Percentiles rank a stretch among this genome's conserved stretches.
These are phyloP conservation scores for Pachymerium ferrugineum DNA, from an alignment of 2,888 invertebrate species.

Conservation along the genomic window DNA sequence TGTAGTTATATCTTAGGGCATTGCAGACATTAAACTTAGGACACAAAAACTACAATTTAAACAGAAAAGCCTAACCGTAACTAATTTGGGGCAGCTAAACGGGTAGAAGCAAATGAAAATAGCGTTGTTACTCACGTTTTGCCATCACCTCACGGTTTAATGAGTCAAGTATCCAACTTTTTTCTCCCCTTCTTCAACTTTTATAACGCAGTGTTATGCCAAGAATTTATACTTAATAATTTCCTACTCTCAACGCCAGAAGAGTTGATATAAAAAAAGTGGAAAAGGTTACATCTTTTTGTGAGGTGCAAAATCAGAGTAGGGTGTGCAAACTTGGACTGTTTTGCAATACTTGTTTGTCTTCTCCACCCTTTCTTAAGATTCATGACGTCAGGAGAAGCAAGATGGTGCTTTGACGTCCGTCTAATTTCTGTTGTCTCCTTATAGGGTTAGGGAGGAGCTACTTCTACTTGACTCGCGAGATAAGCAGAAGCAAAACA, in stretches of 20 bases:
- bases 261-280: not conserved
- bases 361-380: not conserved
- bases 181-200: slow-evolving; percentile 26
- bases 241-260: slow-evolving; percentile 1
- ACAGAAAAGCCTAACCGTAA: slow-evolving; percentile 6
- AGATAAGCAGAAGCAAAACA: slow-evolving; percentile 23
- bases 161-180: not conserved
- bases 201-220: not conserved
- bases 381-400: slow-evolving; percentile 2
- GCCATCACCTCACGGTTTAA: slow-evolving; percentile 22
- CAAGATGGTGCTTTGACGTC: slow-evolving; percentile 18
- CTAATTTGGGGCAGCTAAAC: slow-evolving; percentile 14
- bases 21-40: not conserved
- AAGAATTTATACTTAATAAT: slow-evolving; percentile 9
- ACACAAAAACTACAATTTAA: not conserved
- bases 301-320: not conserved
- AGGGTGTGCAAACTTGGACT: not conserved
- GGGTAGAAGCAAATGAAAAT: not conserved
- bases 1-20: slow-evolving; percentile 4
- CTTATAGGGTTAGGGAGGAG: slow-evolving; percentile 21
- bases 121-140: slow-evolving; percentile 23
- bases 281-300: not conserved
- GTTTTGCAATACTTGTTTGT: slow-evolving; percentile 17
- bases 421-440: slow-evolving; percentile 11
- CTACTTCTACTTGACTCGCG: slow-evolving; percentile 6